phyloP scores from a whole-genome alignment of 2,113 vertebrate species.

The Myotis brandtii region DNA sequence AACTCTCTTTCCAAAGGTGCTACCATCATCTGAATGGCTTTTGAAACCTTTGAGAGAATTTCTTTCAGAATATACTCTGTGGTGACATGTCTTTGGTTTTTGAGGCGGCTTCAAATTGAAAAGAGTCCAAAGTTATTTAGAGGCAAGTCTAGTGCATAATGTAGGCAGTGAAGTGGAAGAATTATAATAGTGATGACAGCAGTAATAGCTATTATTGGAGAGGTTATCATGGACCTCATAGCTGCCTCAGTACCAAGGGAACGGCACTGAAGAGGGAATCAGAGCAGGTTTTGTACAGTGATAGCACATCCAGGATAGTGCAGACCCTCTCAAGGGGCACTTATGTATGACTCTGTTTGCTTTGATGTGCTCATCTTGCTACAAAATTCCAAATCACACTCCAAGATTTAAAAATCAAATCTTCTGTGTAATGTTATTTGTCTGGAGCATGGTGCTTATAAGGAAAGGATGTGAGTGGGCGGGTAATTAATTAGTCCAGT shows the following conservation, averaged over 20 bases:
- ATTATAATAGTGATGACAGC: not conserved
- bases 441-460: not conserved
- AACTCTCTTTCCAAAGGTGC: not conserved
- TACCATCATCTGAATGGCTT: not conserved
- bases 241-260: not conserved
- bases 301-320: not conserved
- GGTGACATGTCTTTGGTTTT: not conserved
- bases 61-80: not conserved
- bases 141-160: not conserved
- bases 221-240: not conserved
- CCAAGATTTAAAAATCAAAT: not conserved
- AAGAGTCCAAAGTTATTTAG: not conserved
- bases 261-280: not conserved
- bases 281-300: not conserved
- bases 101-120: not conserved
- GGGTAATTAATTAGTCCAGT: not conserved
- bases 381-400: not conserved
- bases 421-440: not conserved
- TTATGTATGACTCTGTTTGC: not conserved
- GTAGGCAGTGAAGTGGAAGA: too few species aligned
- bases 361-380: not conserved
- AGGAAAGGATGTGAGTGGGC: not conserved
- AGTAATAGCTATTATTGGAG: not conserved
- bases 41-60: not conserved
- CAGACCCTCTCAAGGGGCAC: not conserved